phyloP scores from a whole-genome alignment of 2,888 invertebrate genomes.

The Helobdella robusta region DNA sequence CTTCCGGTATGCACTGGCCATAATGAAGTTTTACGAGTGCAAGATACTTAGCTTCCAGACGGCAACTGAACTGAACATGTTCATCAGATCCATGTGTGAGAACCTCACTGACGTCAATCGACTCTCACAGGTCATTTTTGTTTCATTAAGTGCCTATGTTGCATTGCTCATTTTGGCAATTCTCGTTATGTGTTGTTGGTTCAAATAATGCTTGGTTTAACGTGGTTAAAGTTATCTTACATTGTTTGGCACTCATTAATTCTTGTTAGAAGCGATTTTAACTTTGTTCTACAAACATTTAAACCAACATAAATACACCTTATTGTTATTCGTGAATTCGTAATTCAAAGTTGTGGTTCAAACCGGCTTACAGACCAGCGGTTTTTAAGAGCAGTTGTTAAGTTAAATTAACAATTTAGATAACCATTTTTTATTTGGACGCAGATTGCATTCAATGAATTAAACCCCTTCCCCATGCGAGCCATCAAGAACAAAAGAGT shows the following conservation, averaged over 20 bases:
- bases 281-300: too few species aligned
- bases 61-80: conserved; percentile 38
- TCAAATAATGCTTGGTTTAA: too few species aligned
- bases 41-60: conserved; percentile 38
- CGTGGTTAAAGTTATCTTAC: too few species aligned
- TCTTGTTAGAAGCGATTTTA: too few species aligned
- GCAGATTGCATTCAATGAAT: conserved; percentile 46
- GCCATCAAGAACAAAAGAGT: conserved; percentile 40
- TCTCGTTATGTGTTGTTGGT: neutral
- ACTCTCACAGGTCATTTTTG: conserved; percentile 37
- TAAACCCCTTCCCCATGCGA: conserved; percentile 48
- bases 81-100: conserved; percentile 42
- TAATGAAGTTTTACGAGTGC: conserved; percentile 45
- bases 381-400: too few species aligned
- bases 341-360: too few species aligned
- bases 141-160: neutral
- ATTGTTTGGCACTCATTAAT: too few species aligned
- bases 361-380: too few species aligned
- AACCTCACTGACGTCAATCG: conserved; percentile 42
- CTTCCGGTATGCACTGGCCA: conserved; percentile 48
- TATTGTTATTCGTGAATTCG: too few species aligned
- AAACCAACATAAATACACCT: neutral
- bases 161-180: neutral
- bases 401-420: too few species aligned
- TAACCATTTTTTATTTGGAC: neutral